Percentiles rank a stretch among this genome's conserved stretches.
These are phyloP conservation scores for Otis tarda DNA, from an alignment of 2,113 vertebrate genomes.

Conservation along the genomic window DNA sequence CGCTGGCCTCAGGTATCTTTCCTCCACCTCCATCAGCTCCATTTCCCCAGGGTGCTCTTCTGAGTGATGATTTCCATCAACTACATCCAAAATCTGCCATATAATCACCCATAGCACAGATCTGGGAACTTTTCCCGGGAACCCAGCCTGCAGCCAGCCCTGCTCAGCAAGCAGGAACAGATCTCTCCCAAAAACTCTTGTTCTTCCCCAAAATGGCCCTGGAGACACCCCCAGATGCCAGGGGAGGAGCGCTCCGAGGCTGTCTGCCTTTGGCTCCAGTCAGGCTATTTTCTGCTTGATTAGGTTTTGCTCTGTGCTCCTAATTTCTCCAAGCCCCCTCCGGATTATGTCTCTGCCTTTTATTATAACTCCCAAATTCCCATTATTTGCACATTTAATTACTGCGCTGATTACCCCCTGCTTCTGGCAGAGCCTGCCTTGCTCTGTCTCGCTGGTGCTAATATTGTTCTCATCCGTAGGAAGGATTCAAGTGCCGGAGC, in stretches of 20 bases:
- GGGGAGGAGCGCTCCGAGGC: fast-evolving
- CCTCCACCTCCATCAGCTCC: not conserved
- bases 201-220: not conserved
- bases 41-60: not conserved
- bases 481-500: fast-evolving
- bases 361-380: slow-evolving; percentile 29
- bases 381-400: slow-evolving; percentile 40
- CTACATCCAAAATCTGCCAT: not conserved
- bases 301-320: slow-evolving; percentile 6
- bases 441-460: not conserved
- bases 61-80: not conserved
- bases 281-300: not conserved
- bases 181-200: not conserved
- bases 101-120: fast-evolving
- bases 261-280: not conserved
- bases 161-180: not conserved
- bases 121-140: not conserved
- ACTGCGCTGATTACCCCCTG: not conserved
- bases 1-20: not conserved
- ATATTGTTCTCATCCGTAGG: not conserved
- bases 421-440: slow-evolving; percentile 15
- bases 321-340: not conserved
- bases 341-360: slow-evolving; percentile 19
- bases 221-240: not conserved
- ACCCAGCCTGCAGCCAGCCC: not conserved